A percentile compares a stretch with the other conserved stretches of the same genome.
phyloP scores from a whole-genome alignment of 2,797 vertebrate species.

The Scolopax bukidnonensis region DNA sequence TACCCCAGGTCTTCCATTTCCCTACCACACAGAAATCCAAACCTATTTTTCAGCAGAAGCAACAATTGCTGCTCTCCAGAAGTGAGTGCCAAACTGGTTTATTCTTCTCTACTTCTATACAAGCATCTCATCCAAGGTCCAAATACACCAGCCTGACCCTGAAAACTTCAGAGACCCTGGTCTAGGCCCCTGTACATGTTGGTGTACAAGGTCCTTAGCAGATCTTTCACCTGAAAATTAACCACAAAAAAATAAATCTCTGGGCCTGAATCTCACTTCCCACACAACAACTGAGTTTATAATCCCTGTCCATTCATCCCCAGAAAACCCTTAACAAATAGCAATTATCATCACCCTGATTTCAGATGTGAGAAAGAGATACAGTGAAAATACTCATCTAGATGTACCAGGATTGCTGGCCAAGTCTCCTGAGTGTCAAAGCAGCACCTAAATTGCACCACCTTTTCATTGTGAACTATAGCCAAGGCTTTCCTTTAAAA shows the following conservation, averaged over 20 bases:
- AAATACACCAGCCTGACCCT: neutral
- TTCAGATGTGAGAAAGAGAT: neutral
- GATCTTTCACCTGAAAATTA: neutral
- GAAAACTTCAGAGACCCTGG: neutral
- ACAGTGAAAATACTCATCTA: neutral
- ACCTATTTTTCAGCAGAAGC: neutral
- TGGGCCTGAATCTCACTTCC: neutral
- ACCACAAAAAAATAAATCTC: neutral
- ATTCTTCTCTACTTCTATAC: neutral
- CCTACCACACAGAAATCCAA: neutral
- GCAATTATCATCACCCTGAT: neutral
- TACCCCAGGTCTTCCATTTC: neutral
- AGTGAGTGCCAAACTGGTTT: neutral
- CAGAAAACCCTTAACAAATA: neutral
- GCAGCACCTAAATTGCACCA: neutral
- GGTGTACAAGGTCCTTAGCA: neutral
- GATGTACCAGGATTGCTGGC: neutral
- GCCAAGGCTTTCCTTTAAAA: neutral
- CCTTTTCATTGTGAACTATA: neutral
- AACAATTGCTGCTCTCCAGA: neutral
- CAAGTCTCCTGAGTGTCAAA: neutral
- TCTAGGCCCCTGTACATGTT: neutral
- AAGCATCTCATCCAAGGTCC: neutral
- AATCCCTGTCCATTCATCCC: neutral
- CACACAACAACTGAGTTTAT: neutral